Evolutionary conservation across 2,888 invertebrate genomes (phyloP).

Genomic region (Machimus atricapillus): DNA sequence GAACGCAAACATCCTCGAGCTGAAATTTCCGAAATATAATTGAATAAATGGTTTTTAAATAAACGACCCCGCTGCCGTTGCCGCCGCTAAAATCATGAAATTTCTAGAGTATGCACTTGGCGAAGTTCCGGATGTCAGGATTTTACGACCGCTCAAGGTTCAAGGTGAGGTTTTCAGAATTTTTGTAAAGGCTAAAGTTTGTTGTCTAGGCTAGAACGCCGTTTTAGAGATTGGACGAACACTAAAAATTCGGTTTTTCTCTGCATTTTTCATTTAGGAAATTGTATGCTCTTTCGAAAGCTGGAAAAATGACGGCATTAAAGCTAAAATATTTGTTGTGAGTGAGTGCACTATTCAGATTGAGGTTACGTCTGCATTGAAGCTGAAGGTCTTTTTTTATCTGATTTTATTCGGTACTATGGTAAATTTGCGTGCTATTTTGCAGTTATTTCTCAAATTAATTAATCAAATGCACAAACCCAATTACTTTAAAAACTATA

Average conservation of each 20-base stretch:
- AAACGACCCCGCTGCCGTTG: background rate
- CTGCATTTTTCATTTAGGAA: background rate
- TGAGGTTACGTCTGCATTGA: background rate
- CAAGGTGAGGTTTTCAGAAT: background rate
- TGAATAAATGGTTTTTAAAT: conserved; percentile 5
- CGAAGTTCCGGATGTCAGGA: background rate
- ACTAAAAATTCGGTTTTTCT: background rate
- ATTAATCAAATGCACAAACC: background rate
- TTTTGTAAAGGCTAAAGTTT: background rate
- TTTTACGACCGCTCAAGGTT: background rate
- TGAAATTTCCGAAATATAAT: background rate
- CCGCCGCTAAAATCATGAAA: too few species aligned
- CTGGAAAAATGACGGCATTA: background rate
- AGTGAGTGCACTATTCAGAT: background rate
- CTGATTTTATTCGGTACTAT: background rate
- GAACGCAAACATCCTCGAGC: background rate
- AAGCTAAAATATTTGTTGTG: background rate
- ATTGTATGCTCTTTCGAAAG: background rate
- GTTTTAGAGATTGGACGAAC: background rate
- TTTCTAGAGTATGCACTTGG: background rate
- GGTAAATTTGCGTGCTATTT: too few species aligned
- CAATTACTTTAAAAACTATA: too few species aligned
- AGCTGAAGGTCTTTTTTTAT: background rate
- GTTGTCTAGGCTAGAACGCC: background rate
- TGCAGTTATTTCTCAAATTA: background rate